These are phyloP conservation scores for Byasa hedistus DNA, from an alignment of 2,888 invertebrate genomes.

Conservation along the genomic window DNA sequence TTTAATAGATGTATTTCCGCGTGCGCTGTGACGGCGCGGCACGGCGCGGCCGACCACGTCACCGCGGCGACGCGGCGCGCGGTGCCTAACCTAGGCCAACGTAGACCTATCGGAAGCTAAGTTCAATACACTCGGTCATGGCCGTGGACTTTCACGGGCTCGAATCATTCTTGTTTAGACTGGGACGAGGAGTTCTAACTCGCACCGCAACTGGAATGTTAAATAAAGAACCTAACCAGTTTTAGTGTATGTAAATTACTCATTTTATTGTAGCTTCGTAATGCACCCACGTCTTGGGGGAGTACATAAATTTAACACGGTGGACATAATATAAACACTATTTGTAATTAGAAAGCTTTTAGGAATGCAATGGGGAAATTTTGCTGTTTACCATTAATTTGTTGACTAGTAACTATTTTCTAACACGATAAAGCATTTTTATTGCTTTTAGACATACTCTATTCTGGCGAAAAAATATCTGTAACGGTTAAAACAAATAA, in stretches of 20 bases:
- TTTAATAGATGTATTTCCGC: neutral
- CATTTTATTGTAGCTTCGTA: too few species aligned
- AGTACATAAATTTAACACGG: too few species aligned
- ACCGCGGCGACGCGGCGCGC: constrained; percentile 20
- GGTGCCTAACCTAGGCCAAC: constrained; percentile 73
- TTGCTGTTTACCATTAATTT: too few species aligned
- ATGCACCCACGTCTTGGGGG: too few species aligned
- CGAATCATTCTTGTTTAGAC: constrained; percentile 56
- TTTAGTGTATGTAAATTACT: neutral
- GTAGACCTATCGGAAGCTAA: constrained; percentile 59
- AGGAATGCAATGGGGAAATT: too few species aligned
- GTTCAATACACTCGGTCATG: constrained; percentile 76
- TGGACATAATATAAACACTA: too few species aligned
- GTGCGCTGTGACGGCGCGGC: neutral
- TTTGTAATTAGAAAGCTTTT: too few species aligned
- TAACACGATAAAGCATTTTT: too few species aligned
- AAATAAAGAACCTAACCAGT: constrained; percentile 12
- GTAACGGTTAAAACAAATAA: too few species aligned
- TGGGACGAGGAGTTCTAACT: constrained; percentile 61
- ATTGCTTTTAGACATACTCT: too few species aligned
- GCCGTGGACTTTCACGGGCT: constrained; percentile 71
- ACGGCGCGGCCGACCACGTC: constrained; percentile 16
- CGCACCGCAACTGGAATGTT: constrained; percentile 33
- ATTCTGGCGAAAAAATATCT: too few species aligned
- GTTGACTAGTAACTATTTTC: too few species aligned